Evolutionary conservation across 2,113 vertebrate genomes (phyloP), one percentile per base, ranked within the genome.

Genomic region (Pachypanchax playfairii): DNA sequence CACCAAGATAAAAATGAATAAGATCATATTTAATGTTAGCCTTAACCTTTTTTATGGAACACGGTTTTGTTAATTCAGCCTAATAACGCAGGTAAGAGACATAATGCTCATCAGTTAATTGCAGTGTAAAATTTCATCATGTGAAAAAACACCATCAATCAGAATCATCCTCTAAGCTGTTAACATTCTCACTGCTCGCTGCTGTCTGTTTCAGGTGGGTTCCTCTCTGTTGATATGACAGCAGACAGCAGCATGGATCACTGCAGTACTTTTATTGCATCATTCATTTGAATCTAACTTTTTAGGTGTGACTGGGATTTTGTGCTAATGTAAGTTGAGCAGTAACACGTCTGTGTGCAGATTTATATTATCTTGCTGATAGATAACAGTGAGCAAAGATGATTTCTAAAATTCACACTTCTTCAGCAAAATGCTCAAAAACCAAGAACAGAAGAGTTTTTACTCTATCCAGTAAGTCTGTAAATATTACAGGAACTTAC

Each of bases 261-360:
- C 42, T 68, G 68, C 61, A 14, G 35, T 38, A 4, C 29, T 67
- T 63, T 20, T 9, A 24, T 62, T 65, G 62, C 47, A 69, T 82
- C 69, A 52, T 46, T 39, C 0, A 5, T 54, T 66, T 15, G 36
- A 56, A 28, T 54, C 36, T 25, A 39, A 42, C 49, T 56, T 77
- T 54, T 79, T 59, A 83, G 64, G 36, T 66, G 38, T 61, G 20
- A 59, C 75, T 49, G 39, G 13, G 20, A 18, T 53, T 71, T 69
- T 14, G 29, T 35, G 44, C 60, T 81, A 29, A 62, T 58, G 64
- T 21, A 44, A 54, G 57, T 18, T 15, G 26, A 51, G 39, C 35
- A 68, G 69, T 63, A 71, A 38, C 52, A 60, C 75, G 46, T 50
- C n/a, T 28, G 67, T 29, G 39, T 0, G n/a, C 39, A 21, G 24